A percentile compares a stretch with the other conserved stretches of the same genome.
Conservation (phyloP, 2,797 vertebrate genomes). For the Danio kyathit region DNA sequence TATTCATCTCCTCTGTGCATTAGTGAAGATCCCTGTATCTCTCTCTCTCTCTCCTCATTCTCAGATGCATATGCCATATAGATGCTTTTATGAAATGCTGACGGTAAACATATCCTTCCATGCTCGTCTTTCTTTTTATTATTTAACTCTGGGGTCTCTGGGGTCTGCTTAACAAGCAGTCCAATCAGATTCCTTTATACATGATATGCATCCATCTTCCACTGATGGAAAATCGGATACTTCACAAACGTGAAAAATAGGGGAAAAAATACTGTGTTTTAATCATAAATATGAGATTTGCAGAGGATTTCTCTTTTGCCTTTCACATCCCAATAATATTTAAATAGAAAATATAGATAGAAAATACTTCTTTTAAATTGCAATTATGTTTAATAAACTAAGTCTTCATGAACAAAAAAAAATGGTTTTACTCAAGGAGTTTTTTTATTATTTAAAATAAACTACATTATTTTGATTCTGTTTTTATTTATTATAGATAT, state of each 20-base stretch:
- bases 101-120: constrained; percentile 53
- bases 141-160: constrained; percentile 39
- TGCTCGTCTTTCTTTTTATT: constrained; percentile 46
- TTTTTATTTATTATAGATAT: too few species aligned
- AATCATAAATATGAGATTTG: too few species aligned
- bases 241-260: background rate
- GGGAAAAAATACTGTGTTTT: too few species aligned
- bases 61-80: constrained; percentile 44
- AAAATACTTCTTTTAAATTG: too few species aligned
- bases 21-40: constrained; percentile 30
- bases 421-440: too few species aligned
- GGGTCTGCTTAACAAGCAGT: constrained; percentile 46
- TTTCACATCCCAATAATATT: too few species aligned
- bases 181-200: background rate
- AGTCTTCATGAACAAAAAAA: too few species aligned
- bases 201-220: background rate
- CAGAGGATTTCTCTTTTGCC: too few species aligned
- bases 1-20: constrained; percentile 36
- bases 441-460: too few species aligned
- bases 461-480: too few species aligned
- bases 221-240: background rate
- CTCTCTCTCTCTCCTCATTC: constrained; percentile 26
- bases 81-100: constrained; percentile 53
- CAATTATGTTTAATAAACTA: too few species aligned
- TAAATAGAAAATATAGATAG: too few species aligned